Evolutionary conservation across 2,113 vertebrate species (phyloP).

Genomic region (Ammodytes dubius): DNA sequence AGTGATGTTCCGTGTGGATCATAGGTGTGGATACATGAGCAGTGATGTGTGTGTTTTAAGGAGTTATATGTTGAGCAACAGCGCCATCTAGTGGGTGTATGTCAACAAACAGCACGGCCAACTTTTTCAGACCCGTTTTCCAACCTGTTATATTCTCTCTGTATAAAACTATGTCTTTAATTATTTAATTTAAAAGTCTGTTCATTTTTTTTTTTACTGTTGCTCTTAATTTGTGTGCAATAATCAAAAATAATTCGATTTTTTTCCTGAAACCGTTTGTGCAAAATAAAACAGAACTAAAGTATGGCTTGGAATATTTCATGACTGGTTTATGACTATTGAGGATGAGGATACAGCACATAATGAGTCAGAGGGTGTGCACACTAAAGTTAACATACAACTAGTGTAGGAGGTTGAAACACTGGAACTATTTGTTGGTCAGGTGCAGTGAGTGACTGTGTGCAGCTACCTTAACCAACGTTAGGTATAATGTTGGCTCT

Average conservation of each 20-base stretch:
- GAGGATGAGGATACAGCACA: neutral
- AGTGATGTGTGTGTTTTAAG: neutral
- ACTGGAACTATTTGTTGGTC: neutral
- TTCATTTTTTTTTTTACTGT: neutral
- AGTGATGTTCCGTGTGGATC: neutral
- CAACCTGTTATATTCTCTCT: neutral
- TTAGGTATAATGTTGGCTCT: no score
- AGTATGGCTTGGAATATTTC: neutral
- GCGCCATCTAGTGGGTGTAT: constrained; percentile 50
- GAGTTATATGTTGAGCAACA: constrained; percentile 30
- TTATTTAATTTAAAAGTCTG: neutral
- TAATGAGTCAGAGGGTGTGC: neutral
- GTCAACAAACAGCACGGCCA: neutral
- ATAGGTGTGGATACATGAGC: neutral
- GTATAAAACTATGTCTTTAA: neutral
- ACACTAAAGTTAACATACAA: neutral
- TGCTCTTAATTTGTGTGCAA: neutral
- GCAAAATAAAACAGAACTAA: neutral
- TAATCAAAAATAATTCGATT: neutral
- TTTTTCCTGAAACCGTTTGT: neutral
- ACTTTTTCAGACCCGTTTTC: neutral
- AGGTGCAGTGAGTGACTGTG: neutral
- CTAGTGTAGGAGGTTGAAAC: neutral
- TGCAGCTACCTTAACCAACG: no score
- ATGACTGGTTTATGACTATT: neutral